Conservation (phyloP, 2,888 invertebrate species). For the Tethea ocularis region DNA sequence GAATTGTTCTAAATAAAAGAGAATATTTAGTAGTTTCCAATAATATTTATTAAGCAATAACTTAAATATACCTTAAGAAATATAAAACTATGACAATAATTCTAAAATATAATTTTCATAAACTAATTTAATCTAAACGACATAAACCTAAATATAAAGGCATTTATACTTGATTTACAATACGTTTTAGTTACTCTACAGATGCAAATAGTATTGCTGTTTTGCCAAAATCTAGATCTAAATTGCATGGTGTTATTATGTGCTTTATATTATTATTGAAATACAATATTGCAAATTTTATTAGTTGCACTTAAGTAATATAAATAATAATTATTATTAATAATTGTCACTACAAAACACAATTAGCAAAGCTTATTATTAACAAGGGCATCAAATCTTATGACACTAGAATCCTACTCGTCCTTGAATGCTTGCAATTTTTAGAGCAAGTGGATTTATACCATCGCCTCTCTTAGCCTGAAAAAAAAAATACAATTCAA, state of each 20-base stretch:
- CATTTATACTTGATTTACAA: not conserved
- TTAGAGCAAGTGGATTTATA: slow-evolving; percentile 51
- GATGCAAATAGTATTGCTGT: not conserved
- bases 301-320: not conserved
- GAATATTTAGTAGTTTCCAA: not conserved
- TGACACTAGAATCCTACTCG: slow-evolving; percentile 48
- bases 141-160: not conserved
- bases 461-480: slow-evolving; percentile 49
- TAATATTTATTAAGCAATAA: not conserved
- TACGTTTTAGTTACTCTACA: not conserved
- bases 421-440: slow-evolving; percentile 59
- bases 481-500: slow-evolving; percentile 33
- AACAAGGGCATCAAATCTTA: not conserved
- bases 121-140: not conserved
- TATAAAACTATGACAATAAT: not conserved
- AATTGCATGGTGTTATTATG: not conserved
- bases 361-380: not conserved
- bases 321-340: not conserved
- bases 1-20: too few relatives aligned
- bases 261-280: not conserved
- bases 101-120: not conserved
- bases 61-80: not conserved
- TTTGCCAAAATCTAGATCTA: not conserved
- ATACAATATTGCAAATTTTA: not conserved
- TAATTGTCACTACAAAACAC: too few relatives aligned